Evolutionary conservation across 2,888 invertebrate genomes (phyloP).

Genomic region (Caenorhabditis imperialis): DNA sequence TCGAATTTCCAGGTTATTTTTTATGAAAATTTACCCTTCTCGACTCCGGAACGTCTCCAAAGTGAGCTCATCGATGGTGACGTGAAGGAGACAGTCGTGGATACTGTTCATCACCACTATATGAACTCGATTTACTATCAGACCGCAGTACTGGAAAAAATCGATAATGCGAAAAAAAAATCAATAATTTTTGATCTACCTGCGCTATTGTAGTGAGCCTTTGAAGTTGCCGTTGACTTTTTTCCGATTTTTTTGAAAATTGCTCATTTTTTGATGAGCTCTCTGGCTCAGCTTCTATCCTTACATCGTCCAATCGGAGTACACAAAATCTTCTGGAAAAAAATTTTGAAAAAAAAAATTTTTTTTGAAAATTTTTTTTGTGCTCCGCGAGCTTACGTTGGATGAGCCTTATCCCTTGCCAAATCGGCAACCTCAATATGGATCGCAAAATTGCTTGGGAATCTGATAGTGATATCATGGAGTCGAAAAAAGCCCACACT

Average conservation of each 20-base stretch:
- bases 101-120: slow-evolving; percentile 79
- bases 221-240: not conserved
- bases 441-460: slow-evolving; percentile 46
- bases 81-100: slow-evolving; percentile 79
- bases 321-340: slow-evolving; percentile 31
- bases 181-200: not conserved
- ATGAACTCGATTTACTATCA: slow-evolving; percentile 78
- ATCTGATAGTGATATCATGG: slow-evolving; percentile 54
- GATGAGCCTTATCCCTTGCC: slow-evolving; percentile 29
- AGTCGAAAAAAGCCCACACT: slow-evolving; percentile 64
- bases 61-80: slow-evolving; percentile 78
- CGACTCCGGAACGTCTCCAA: slow-evolving; percentile 72
- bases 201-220: slow-evolving; percentile 16
- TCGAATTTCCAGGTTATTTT: no score
- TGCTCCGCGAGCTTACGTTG: slow-evolving; percentile 25
- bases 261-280: not conserved
- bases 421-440: slow-evolving; percentile 53
- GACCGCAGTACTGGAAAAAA: slow-evolving; percentile 77
- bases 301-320: slow-evolving; percentile 74
- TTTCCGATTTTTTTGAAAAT: not conserved
- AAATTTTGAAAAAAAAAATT: not conserved
- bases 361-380: no score
- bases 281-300: slow-evolving; percentile 67
- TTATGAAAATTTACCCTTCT: slow-evolving; percentile 56
- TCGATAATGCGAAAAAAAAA: not conserved